Percentiles rank a stretch among this genome's conserved stretches.
phyloP scores from a whole-genome alignment of 1,140 invertebrate genomes.

The Venustaconcha ellipsiformis region DNA sequence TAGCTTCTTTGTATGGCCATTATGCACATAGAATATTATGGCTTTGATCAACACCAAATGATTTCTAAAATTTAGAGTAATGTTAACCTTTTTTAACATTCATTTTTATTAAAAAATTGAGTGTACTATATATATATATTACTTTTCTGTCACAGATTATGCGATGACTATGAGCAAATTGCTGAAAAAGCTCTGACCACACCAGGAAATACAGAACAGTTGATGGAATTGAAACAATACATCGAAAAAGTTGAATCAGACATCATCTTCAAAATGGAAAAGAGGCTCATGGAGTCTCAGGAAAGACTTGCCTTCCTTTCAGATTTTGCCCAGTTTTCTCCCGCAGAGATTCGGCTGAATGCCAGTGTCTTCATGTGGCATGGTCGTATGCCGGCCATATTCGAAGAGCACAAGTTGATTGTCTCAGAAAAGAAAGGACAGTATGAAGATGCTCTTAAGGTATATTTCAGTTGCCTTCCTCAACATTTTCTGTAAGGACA shows the following conservation, averaged over 20 bases:
- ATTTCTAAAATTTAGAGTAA: too few relatives aligned
- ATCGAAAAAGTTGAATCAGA: slow-evolving; percentile 81
- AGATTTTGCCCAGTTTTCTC: slow-evolving; percentile 82
- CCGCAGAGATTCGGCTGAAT: slow-evolving; percentile 82
- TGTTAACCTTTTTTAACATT: not conserved
- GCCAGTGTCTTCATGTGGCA: slow-evolving; percentile 90
- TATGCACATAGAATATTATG: too few relatives aligned
- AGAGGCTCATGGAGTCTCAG: slow-evolving; percentile 77
- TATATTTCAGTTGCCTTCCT: slow-evolving; percentile 38
- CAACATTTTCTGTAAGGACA: too few relatives aligned
- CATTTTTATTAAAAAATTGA: not conserved
- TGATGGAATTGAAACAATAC: slow-evolving; percentile 86
- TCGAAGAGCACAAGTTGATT: slow-evolving; percentile 85
- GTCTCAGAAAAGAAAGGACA: slow-evolving; percentile 86
- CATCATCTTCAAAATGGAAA: slow-evolving; percentile 81
- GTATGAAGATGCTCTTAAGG: slow-evolving; percentile 85
- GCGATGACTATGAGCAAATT: slow-evolving; percentile 87
- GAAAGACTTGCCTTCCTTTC: slow-evolving; percentile 79
- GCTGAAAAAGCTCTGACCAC: slow-evolving; percentile 82
- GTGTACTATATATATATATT: not conserved
- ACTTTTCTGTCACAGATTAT: slow-evolving; percentile 76
- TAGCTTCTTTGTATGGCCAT: too few relatives aligned
- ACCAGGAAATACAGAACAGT: slow-evolving; percentile 84
- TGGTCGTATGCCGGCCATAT: slow-evolving; percentile 81
- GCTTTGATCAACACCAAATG: too few relatives aligned